Evolutionary conservation across 2,888 invertebrate genomes (phyloP).

Genomic region (Tenthredo distinguenda): DNA sequence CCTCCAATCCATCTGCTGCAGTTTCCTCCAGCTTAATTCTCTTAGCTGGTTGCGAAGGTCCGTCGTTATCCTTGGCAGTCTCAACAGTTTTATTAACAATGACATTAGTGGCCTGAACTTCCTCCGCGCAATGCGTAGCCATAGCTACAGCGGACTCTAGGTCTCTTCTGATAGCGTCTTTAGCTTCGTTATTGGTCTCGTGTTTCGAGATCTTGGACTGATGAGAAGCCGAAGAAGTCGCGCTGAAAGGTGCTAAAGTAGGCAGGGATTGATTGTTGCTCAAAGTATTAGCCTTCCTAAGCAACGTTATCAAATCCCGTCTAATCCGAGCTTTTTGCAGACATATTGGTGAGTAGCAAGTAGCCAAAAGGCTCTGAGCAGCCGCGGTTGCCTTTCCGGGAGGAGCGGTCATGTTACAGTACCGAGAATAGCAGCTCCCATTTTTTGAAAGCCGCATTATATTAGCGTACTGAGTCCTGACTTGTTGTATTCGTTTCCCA

Average conservation of each 20-base stretch:
- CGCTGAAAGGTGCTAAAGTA: conserved; percentile 50
- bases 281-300: conserved; percentile 83
- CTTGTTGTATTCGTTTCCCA: conserved; percentile 85
- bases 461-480: conserved; percentile 86
- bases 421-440: conserved; percentile 86
- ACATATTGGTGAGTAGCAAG: conserved; percentile 91
- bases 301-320: conserved; percentile 83
- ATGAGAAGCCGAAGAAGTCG: conserved; percentile 14
- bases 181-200: conserved; percentile 69
- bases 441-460: conserved; percentile 86
- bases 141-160: conserved; percentile 82
- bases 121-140: conserved; percentile 83
- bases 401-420: conserved; percentile 82
- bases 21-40: conserved; percentile 69
- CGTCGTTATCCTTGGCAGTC: conserved; percentile 48
- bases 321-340: conserved; percentile 86
- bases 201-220: conserved; percentile 60
- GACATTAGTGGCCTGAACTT: conserved; percentile 66
- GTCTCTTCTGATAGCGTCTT: conserved; percentile 83
- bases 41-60: conserved; percentile 60
- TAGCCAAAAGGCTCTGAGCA: conserved; percentile 79
- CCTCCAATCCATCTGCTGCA: conserved; percentile 48
- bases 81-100: not conserved
- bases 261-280: conserved; percentile 69
- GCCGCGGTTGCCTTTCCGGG: conserved; percentile 79